Base-by-base conservation (phyloP, 1,140 invertebrate genomes). In the Xylocopa sonorina region DNA sequence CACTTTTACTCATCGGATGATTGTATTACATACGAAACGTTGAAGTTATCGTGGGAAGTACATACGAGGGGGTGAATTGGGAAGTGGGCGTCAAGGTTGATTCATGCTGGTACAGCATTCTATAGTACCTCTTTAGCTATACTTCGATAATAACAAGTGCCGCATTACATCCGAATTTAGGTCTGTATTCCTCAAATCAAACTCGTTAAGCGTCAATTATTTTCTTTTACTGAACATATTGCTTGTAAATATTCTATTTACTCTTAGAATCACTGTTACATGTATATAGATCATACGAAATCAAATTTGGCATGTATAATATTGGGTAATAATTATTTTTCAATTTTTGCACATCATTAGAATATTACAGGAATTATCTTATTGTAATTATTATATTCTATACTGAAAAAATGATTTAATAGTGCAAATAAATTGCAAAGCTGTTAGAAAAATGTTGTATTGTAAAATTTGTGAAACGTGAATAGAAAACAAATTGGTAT, bases 61-160 rank as follows among this genome's bases (percentile, higher is more conserved):
- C 46, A 24, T n/a, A n/a, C n/a, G 69, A 27, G 78, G 57, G 73
- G 83, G 43, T 69, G 72, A 66, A 64, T 84, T 38, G 51, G 51
- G 41, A 55, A 81, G 83, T 66, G 55, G 69, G 82, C 73, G 79
- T 78, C 57, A 84, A 78, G 58, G 83, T 84, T 85, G 82, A 85
- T 84, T 85, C 73, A 81, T 78, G 51, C 73, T 73, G 66, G 32
- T 82, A 82, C 64, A 50, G 50, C 41, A 41, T 48, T 73, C 57
- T 84, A 75, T 66, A 83, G 69, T 55, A 12, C 48, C 24, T 55
- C 50, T 72, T 24, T 67, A 60, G 55, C 58, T 69, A 67, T 71
- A 60, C 24, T 51, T 53, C 43, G 76, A 84, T 76, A 80, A 80
- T 55, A 63, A 50, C 34, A 75, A 50, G 21, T 48, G 29, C 29